Percentiles rank a stretch among this genome's conserved stretches.
Conservation (phyloP, 53 echinoderm and acorn worm species). For the Astropecten irregularis region DNA sequence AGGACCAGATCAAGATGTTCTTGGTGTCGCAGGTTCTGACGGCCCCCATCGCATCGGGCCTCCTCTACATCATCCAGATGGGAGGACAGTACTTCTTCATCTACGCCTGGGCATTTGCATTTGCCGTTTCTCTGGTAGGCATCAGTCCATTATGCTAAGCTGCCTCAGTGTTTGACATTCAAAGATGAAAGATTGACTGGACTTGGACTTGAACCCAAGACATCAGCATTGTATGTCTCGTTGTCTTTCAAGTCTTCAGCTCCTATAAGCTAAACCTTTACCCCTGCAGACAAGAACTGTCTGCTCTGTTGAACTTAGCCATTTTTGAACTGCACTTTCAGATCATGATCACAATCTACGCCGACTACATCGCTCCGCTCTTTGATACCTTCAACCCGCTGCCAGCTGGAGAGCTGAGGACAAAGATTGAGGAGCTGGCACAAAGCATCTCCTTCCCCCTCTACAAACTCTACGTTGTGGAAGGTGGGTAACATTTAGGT, state of each 20-base stretch:
- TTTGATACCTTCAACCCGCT: conserved; percentile 97
- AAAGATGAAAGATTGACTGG: background rate
- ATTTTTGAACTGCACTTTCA: too few species aligned
- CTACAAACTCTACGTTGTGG: conserved; percentile 97
- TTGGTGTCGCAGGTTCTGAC: conserved; percentile 74
- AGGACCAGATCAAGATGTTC: conserved; percentile 97
- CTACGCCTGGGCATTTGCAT: conserved; percentile 94
- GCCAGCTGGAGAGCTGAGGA: conserved; percentile 84
- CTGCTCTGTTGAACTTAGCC: too few species aligned
- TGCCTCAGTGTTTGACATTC: background rate
- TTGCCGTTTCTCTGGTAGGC: conserved; percentile 80
- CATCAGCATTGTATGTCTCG: too few species aligned
- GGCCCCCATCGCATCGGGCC: conserved; percentile 74
- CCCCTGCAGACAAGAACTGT: too few species aligned
- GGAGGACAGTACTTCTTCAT: conserved; percentile 99
- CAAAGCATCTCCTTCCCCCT: conserved; percentile 93
- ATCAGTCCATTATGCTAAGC: background rate
- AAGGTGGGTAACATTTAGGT: conserved; percentile 80
- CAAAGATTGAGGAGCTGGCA: conserved; percentile 87
- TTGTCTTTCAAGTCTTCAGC: too few species aligned
- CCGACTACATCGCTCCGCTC: conserved; percentile 98
- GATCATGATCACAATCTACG: conserved; percentile 93
- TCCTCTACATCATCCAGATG: conserved; percentile 92
- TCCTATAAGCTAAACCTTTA: too few species aligned
- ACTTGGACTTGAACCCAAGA: too few species aligned